Evolutionary conservation across 2,888 invertebrate genomes (phyloP).

Genomic region (Tipula vernalis): DNA sequence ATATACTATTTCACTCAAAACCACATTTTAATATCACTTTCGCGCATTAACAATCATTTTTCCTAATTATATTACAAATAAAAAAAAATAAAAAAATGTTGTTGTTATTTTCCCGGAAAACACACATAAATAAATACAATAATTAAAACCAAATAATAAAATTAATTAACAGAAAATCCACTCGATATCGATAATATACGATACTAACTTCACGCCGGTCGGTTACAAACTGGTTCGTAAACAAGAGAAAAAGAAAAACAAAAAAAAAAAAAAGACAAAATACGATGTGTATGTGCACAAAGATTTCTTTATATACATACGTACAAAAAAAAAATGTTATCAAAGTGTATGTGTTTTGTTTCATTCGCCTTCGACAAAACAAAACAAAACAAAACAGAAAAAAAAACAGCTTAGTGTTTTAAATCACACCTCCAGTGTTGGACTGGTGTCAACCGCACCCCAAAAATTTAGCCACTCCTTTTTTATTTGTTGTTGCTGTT

Average conservation of each 20-base stretch:
- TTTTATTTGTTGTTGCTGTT: background rate
- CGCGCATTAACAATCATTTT: background rate
- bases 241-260: constrained; percentile 19
- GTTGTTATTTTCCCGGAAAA: background rate
- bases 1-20: background rate
- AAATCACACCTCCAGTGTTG: constrained; percentile 33
- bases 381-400: background rate
- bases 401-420: constrained; percentile 21
- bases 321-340: background rate
- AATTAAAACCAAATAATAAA: constrained; percentile 17
- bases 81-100: background rate
- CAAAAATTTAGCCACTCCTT: constrained; percentile 10
- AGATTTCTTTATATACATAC: background rate
- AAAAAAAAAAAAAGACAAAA: constrained; percentile 6
- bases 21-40: background rate
- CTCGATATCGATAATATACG: constrained; percentile 18
- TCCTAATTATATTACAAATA: background rate
- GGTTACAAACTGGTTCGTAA: constrained; percentile 36
- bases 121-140: background rate
- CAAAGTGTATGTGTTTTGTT: background rate
- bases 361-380: background rate
- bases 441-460: constrained; percentile 25
- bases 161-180: constrained; percentile 19
- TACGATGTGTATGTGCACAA: background rate
- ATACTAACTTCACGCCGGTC: constrained; percentile 38